Conservation (phyloP, 2,113 vertebrate genomes). For the Trematomus loennbergii region DNA sequence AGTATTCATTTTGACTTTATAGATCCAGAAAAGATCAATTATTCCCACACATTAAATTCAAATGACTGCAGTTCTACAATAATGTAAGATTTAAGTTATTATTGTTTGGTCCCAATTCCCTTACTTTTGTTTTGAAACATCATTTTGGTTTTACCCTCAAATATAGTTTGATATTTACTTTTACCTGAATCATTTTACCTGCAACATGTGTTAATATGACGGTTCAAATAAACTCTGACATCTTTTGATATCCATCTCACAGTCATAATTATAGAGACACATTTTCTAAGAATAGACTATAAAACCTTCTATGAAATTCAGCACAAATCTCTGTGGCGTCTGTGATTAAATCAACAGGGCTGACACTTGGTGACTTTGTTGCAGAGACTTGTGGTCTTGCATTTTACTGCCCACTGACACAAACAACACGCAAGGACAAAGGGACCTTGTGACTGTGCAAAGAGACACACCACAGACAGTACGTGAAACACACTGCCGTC, state of each 20-base stretch:
- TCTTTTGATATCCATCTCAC: neutral
- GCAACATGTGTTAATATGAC: neutral
- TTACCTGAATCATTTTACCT: neutral
- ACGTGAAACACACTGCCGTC: neutral
- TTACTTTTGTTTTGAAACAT: neutral
- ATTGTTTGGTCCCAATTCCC: neutral
- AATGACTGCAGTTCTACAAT: neutral
- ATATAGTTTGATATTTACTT: too few species aligned
- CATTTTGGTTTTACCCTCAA: neutral
- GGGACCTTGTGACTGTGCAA: conserved; percentile 40
- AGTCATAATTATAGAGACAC: neutral
- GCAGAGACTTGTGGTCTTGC: conserved; percentile 21
- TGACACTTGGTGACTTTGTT: conserved; percentile 40
- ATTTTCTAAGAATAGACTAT: neutral
- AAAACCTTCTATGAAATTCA: neutral
- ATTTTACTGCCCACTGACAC: conserved; percentile 23
- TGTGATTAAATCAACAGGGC: conserved; percentile 13
- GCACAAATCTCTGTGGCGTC: neutral
- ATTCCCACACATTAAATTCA: neutral
- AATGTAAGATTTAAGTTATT: neutral
- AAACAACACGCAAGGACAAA: conserved; percentile 46
- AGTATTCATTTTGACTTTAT: neutral
- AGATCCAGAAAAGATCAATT: neutral
- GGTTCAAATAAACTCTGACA: neutral
- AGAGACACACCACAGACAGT: neutral